Base-by-base conservation (phyloP, 1,140 invertebrate genomes). In the Pararge aegeria region DNA sequence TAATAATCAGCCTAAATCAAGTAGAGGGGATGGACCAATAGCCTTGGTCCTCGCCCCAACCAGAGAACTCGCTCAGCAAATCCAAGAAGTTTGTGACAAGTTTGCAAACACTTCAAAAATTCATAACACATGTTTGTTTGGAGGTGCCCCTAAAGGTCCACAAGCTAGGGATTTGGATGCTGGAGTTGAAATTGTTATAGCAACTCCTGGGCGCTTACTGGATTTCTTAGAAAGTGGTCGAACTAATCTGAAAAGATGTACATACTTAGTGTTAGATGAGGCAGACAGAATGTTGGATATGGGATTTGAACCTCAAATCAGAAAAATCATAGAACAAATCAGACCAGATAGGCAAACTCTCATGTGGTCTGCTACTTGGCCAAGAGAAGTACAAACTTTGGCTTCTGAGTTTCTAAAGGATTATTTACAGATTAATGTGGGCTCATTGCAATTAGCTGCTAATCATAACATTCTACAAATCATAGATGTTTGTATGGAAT, bases 251-350 rank as follows among this genome's bases (percentile, higher is more conserved):
- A 93, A 94, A 66, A 93, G 98, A 64, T 96, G 95, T 75, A 99
- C 97, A 44, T 99, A 98, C 90, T 91, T 99, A 52, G 98, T 99
- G 9, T 89, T 99, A 7, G 98, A 99, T 90, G 98, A 99, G 89
- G 98, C 98, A 67, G 98, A 99, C 87, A 93, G 98, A 74, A 93
- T 99, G 98, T 92, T 99, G 57, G 98, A 99, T 80, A 99, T 99
- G 98, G 98, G 98, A 64, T 99, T 99, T 90, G 98, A 99, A 85
- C 98, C 98, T 0, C 98, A 99, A 91, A 99, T 99, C 65, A 93
- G 97, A 63, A 98, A 98, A 91, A 99, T 99, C 64, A 95, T 99
- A 72, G 95, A 97, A 79, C 97, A 99, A 91, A 98, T 99, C 48
- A 90, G 95, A 61, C 94, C 94, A 0, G 95, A 95, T 72, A 78